These are phyloP conservation scores for Leptinotarsa peninsularis DNA, from an alignment of 2,888 invertebrate species.

Conservation along the genomic window DNA sequence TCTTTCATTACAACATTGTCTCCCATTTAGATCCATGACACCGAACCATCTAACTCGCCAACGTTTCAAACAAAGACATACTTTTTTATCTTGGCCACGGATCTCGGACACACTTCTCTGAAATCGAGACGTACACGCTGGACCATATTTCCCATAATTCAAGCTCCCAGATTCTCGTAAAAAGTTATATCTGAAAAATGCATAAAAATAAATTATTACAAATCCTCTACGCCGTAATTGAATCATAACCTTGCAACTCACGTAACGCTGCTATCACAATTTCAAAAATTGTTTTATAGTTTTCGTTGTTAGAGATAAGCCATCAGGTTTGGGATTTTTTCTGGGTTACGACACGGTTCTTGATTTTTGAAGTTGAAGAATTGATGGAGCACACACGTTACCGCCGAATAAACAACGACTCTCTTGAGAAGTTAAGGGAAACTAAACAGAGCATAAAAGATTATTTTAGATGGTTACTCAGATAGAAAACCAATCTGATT, in stretches of 20 bases:
- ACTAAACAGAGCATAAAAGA: too few species aligned
- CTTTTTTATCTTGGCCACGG: conserved; percentile 19
- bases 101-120: conserved; percentile 40
- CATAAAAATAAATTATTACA: conserved; percentile 52
- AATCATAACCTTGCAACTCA: conserved; percentile 50
- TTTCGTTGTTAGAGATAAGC: conserved; percentile 39
- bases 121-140: conserved; percentile 30
- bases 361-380: conserved; percentile 17
- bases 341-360: conserved; percentile 15
- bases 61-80: conserved; percentile 4
- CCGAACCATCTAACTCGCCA: background rate
- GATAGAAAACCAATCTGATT: too few species aligned
- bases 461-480: too few species aligned
- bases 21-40: conserved; percentile 42
- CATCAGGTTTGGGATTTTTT: conserved; percentile 27
- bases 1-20: conserved; percentile 48
- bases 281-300: conserved; percentile 43
- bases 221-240: conserved; percentile 50
- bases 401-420: background rate
- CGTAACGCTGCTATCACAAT: conserved; percentile 43
- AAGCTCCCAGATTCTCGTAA: conserved; percentile 41
- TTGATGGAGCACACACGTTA: background rate
- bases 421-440: background rate
- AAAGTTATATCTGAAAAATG: conserved; percentile 49
- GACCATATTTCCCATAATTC: conserved; percentile 39